Evolutionary conservation across 2,113 vertebrate species (phyloP).

Genomic region (Prunella fulvescens): DNA sequence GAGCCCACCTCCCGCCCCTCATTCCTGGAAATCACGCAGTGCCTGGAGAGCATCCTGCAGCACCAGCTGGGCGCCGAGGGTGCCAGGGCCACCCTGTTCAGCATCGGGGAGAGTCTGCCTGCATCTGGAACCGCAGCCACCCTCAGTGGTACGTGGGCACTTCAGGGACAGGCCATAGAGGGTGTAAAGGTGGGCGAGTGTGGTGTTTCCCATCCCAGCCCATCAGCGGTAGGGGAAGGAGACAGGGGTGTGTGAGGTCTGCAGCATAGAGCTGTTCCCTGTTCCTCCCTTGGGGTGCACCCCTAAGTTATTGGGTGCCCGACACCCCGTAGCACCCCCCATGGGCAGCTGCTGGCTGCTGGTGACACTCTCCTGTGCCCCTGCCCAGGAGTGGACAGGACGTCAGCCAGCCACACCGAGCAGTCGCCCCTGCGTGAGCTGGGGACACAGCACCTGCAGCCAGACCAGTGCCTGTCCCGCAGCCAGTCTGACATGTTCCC

Average conservation of each 20-base stretch:
- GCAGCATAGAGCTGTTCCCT: not conserved
- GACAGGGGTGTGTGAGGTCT: not conserved
- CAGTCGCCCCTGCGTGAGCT: not conserved
- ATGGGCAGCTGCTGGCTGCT: not conserved
- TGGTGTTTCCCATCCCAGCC: not conserved
- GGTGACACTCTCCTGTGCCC: not conserved
- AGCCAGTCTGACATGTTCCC: slow-evolving; percentile 86
- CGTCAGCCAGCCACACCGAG: not conserved
- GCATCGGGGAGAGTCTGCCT: not conserved
- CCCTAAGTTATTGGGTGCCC: not conserved
- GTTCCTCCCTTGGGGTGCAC: fast-evolving
- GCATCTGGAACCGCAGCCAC: fast-evolving
- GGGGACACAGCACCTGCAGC: not conserved
- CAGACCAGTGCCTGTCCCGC: slow-evolving; percentile 77
- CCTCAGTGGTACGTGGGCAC: not conserved
- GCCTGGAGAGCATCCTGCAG: slow-evolving; percentile 78
- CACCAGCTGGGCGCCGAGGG: slow-evolving; percentile 33
- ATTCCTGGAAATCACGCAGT: slow-evolving; percentile 80
- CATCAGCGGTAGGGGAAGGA: not conserved
- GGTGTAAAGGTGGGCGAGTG: not conserved
- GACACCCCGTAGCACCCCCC: fast-evolving
- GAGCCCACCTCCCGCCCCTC: slow-evolving; percentile 77
- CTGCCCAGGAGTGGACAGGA: not conserved
- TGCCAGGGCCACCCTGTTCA: fast-evolving
- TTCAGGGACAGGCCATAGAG: not conserved